These are phyloP conservation scores for Chaitophorus viminalis DNA, from an alignment of 2,888 invertebrate genomes.

Conservation along the genomic window DNA sequence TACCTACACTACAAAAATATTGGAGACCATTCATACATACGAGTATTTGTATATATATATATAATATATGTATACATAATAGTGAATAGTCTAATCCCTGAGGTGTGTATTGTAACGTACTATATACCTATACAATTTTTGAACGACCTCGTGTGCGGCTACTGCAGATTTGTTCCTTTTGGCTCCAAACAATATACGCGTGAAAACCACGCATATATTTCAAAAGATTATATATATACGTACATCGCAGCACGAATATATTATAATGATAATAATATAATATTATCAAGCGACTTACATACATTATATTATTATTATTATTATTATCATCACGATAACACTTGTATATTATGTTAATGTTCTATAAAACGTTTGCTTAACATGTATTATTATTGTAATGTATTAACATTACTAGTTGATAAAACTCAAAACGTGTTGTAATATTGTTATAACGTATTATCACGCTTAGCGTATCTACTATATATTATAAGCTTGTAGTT, in stretches of 20 bases:
- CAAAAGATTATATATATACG: background rate
- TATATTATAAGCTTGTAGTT: too few relatives aligned
- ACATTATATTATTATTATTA: background rate
- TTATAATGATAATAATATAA: background rate
- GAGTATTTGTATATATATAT: background rate
- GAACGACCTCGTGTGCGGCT: background rate
- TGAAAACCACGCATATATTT: background rate
- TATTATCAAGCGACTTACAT: background rate
- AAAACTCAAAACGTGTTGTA: too few relatives aligned
- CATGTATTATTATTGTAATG: too few relatives aligned
- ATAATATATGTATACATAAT: too few relatives aligned
- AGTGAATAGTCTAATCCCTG: background rate
- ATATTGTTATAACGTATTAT: too few relatives aligned
- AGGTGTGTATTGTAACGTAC: conserved; percentile 4
- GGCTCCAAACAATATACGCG: background rate
- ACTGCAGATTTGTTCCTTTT: background rate
- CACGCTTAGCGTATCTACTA: too few relatives aligned
- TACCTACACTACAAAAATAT: conserved; percentile 4
- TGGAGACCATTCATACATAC: background rate
- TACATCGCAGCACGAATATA: background rate
- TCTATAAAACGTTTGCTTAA: too few relatives aligned
- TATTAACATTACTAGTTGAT: too few relatives aligned
- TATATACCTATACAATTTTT: background rate
- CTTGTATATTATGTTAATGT: too few relatives aligned
- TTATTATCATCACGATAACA: too few relatives aligned